Evolutionary conservation across 2,888 invertebrate species (phyloP), one percentile per base, ranked within the genome.

Genomic region (Drosophila demipolita): DNA sequence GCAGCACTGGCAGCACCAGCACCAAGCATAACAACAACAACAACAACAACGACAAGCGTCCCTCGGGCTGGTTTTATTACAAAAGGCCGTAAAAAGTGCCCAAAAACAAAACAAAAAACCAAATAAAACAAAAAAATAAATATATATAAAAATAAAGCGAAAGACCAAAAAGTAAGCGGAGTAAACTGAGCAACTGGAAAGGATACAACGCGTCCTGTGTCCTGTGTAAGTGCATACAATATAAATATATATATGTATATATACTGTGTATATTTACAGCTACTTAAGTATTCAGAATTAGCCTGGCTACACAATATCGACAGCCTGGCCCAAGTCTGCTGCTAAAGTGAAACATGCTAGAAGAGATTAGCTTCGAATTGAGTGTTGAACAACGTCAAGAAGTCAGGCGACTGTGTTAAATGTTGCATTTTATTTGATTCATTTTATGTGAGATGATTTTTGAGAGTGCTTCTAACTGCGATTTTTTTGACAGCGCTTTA

Each of bases 41-140:
- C 62, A 66, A 40, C 64, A 77, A 52, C 73, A 64, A 29, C 66
- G 60, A 62, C 68, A 48, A 62, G 75, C 77, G 69, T 82, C 89
- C 84, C 84, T 72, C 87, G 82, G 90, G 88, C 87, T 79, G 88
- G 66, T 90, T 90, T 85, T 90, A 85, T 85, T 90, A 88, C 90
- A 85, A 82, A 75, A 75, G 64, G 75, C 88, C 83, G 83, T 90
- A 85, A 85, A 87, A 78, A 73, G 53, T 42, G 40, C 48, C 66
- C 38, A 66, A 71, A 54, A 66, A 61, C 49, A 52, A 45, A 60
- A 7, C 12, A n/a, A 38, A 38, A 49, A 55, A 76, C 42, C 57
- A 73, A 68, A 62, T 45, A 45, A 45, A 45, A 45, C 23, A 45
- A 71, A 59, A 60, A 55, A 52, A 57, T 58, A 67, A 59, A 64